These are phyloP conservation scores for Margaritifera margaritifera DNA, from an alignment of 2,888 invertebrate species.

Conservation along the genomic window DNA sequence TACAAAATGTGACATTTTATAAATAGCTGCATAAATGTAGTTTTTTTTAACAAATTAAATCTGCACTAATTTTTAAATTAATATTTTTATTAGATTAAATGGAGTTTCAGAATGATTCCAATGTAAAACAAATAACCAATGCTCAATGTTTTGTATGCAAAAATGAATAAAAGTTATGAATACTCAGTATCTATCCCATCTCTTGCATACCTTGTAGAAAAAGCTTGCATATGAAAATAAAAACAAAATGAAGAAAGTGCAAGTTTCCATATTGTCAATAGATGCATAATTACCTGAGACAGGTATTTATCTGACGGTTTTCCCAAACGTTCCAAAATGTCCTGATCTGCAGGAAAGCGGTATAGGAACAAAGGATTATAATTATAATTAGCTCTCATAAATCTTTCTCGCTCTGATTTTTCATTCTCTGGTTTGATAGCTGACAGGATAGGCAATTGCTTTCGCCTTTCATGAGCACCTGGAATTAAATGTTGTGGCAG, in stretches of 20 bases:
- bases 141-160: no score
- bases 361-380: slow-evolving; percentile 67
- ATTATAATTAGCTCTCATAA: slow-evolving; percentile 59
- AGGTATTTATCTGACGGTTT: slow-evolving; percentile 58
- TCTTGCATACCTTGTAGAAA: no score
- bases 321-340: slow-evolving; percentile 51
- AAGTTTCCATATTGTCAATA: not conserved
- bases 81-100: no score
- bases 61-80: no score
- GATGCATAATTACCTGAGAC: slow-evolving; percentile 44
- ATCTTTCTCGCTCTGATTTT: slow-evolving; percentile 62
- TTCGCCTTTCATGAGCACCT: slow-evolving; percentile 44
- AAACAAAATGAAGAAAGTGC: not conserved
- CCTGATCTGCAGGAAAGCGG: slow-evolving; percentile 51
- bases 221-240: no score
- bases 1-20: no score
- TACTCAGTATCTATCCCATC: no score
- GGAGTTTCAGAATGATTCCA: no score
- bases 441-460: slow-evolving; percentile 55
- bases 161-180: no score
- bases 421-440: slow-evolving; percentile 67
- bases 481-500: slow-evolving; percentile 37
- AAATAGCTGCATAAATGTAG: no score
- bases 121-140: no score
- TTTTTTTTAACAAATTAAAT: no score